Conservation (phyloP, 2,888 invertebrate species). For the Athetis lepigone region DNA sequence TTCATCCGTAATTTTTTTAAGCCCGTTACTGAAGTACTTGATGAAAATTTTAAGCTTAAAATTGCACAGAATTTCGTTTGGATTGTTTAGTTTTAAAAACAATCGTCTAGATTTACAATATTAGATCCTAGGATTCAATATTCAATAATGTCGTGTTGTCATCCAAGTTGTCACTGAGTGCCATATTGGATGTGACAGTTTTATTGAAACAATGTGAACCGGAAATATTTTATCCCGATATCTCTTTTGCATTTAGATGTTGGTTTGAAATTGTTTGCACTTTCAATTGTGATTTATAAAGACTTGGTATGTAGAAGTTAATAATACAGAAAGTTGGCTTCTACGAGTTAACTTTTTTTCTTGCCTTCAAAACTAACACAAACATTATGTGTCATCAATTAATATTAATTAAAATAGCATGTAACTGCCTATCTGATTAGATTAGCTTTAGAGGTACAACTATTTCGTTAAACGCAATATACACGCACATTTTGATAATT, state of each 20-base stretch:
- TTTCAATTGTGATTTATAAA: background rate
- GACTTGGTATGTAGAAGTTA: too few relatives aligned
- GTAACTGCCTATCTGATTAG: slow-evolving; percentile 27
- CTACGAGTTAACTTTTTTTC: too few relatives aligned
- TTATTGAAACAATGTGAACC: slow-evolving; percentile 75
- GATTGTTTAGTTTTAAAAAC: slow-evolving; percentile 1
- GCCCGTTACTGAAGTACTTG: too few relatives aligned
- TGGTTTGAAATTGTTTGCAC: background rate
- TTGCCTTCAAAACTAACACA: background rate
- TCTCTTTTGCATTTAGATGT: slow-evolving; percentile 40
- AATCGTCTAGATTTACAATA: slow-evolving; percentile 38
- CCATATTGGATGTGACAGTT: slow-evolving; percentile 77
- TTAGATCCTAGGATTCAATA: slow-evolving; percentile 58
- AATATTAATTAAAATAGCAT: slow-evolving; percentile 21
- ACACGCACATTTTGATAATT: too few relatives aligned
- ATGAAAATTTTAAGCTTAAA: too few relatives aligned
- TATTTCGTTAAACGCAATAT: slow-evolving; percentile 1
- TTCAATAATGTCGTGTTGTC: slow-evolving; percentile 71
- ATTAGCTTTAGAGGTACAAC: slow-evolving; percentile 9
- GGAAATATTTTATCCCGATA: slow-evolving; percentile 52
- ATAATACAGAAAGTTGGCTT: too few relatives aligned
- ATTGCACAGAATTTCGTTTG: background rate
- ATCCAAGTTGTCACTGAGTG: slow-evolving; percentile 70
- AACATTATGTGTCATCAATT: background rate
- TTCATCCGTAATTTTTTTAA: too few relatives aligned